A percentile compares a stretch with the other conserved stretches of the same genome.
Evolutionary conservation across 2,113 vertebrate species (phyloP).

Genomic region (Siniperca knerii): DNA sequence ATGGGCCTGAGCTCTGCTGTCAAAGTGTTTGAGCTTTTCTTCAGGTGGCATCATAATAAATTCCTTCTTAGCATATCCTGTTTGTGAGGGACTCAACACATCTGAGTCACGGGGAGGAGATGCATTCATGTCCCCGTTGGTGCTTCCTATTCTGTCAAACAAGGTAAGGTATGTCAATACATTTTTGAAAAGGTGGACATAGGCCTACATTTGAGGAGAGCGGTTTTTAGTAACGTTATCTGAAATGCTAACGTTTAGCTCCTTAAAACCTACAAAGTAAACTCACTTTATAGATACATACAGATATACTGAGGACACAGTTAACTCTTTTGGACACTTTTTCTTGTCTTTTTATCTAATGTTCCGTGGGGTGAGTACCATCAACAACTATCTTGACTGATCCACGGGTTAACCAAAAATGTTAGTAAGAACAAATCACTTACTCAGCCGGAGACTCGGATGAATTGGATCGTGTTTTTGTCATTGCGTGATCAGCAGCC

Average conservation of each 20-base stretch:
- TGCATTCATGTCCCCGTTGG: slow-evolving; percentile 2
- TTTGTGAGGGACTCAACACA: slow-evolving; percentile 32
- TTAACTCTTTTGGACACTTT: too few relatives aligned
- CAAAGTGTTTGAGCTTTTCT: slow-evolving; percentile 69
- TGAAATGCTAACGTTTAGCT: neutral
- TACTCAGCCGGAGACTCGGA: slow-evolving; percentile 33
- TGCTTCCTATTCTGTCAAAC: slow-evolving; percentile 27
- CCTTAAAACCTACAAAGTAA: neutral
- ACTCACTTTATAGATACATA: neutral
- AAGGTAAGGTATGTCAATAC: neutral
- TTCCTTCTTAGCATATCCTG: slow-evolving; percentile 21
- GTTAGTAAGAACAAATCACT: slow-evolving; percentile 21
- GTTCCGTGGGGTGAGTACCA: neutral
- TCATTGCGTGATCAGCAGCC: neutral
- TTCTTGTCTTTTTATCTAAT: neutral
- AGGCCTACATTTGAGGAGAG: neutral
- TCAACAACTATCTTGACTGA: neutral
- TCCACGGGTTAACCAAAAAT: neutral
- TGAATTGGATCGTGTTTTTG: neutral
- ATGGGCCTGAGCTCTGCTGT: slow-evolving; percentile 48
- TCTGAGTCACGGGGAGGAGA: slow-evolving; percentile 32
- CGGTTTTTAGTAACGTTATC: neutral
- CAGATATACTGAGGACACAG: neutral
- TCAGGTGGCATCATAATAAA: slow-evolving; percentile 67
- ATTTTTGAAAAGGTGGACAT: neutral